Base-by-base conservation (phyloP, 2,113 vertebrate genomes). In the Pica pica region DNA sequence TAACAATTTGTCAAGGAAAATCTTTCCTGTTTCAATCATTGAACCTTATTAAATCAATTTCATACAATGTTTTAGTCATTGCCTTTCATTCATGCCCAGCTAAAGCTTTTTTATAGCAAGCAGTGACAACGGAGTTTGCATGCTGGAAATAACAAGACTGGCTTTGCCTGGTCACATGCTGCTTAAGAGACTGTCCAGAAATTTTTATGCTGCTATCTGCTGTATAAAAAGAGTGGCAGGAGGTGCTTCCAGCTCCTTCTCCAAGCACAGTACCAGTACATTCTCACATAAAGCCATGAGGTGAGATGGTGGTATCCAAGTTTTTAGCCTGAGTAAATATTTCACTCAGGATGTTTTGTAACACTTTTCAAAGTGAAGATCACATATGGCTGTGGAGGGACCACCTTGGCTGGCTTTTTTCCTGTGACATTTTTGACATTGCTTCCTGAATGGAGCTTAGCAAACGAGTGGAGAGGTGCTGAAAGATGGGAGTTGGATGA, bases 11-110 rank as follows among this genome's bases (percentile, higher is more conserved):
- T 86, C 91, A 75, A 78, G 61, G 87, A 87, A 95, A 93, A 89
- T 90, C 91, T 83, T 89, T 75, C 73, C 76, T 44, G 27, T 90
- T 96, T 93, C 94, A 81, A n/a, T 92, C 83, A 68, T 1, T 92
- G 91, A 94, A 90, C 89, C 52, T 95, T 90, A 83, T 78, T 90
- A 92, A 93, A 93, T 93, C 86, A 63, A 78, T 93, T 93, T 93
- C 41, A 83, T 89, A 89, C 47, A 80, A 33, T 44, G 73, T 81
- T 90, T 90, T 89, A 94, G 79, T 79, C 82, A 61, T 65, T 85
- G 71, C 59, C 59, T 93, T 92, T 92, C 85, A 61, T 86, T 93
- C 68, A 52, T 64, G 59, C 73, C 64, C 77, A 77, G 2, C 76
- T 63, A 70, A 87, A 94, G 73, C 30, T 75, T 96, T 80, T 80